Percentiles rank a stretch among this genome's conserved stretches.
phyloP scores from a whole-genome alignment of 2,888 invertebrate genomes.

The Hoplodrina ambigua region DNA sequence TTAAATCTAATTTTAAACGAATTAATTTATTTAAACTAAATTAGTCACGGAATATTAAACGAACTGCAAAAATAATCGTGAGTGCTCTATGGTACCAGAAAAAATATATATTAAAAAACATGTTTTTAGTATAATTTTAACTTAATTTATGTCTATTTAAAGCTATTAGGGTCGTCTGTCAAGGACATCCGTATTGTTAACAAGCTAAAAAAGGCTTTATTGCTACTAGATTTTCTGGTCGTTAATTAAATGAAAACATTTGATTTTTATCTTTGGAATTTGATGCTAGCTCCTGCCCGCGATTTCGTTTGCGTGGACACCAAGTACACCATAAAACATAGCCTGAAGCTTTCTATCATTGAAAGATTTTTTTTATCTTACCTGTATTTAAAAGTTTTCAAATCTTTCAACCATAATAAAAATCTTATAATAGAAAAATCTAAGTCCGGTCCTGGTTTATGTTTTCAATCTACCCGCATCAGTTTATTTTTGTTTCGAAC shows the following conservation, averaged over 20 bases:
- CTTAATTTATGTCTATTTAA: slow-evolving; percentile 13
- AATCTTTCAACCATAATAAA: no score
- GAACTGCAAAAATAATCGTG: slow-evolving; percentile 39
- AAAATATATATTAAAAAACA: slow-evolving; percentile 16
- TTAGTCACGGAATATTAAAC: slow-evolving; percentile 35
- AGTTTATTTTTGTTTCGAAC: no score
- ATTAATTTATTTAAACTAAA: slow-evolving; percentile 15
- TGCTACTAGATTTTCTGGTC: slow-evolving; percentile 5
- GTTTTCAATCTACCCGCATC: no score
- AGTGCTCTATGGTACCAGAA: slow-evolving; percentile 47
- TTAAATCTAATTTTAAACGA: neutral
- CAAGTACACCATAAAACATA: no score
- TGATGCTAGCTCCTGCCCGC: neutral
- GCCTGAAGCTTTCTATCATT: no score
- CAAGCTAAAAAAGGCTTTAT: neutral
- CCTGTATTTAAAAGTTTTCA: no score
- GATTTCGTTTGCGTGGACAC: no score
- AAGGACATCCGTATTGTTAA: slow-evolving; percentile 22
- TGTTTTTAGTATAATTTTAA: neutral
- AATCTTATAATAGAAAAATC: no score
- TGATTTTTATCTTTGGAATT: neutral
- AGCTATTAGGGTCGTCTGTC: slow-evolving; percentile 13
- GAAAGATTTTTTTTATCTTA: no score
- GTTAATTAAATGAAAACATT: neutral
- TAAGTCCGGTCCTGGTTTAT: no score